Evolutionary conservation across 2,888 invertebrate species (phyloP), one percentile per base, ranked within the genome.

Genomic region (Ryuthela nishihirai): DNA sequence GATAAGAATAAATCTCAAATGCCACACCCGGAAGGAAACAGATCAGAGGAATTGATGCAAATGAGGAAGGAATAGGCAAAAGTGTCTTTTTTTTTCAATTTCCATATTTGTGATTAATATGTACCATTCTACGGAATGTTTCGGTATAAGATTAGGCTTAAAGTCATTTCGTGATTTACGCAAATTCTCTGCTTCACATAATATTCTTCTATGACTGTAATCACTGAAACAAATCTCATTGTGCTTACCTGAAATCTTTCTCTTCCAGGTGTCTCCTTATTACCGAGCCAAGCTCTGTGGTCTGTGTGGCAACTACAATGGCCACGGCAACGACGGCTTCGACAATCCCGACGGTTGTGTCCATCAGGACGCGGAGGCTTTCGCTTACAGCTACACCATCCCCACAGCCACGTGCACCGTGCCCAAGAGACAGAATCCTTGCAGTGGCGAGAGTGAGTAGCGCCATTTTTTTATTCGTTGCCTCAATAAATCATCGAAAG

Each of bases 301-400:
- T 36, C 52, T 69, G 15, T 69, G 69, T 55, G 69, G 69, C 9
- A 65, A 69, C 46, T 69, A 64, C 61, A 67, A 69, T 48, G 67
- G 66, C 17, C 67, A 69, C 54, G 43, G 50, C 26, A 45, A 62
- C 15, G 46, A 66, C 45, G 69, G 69, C 17, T 64, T 65, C 38
- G 45, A 45, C 7, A 64, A 62, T n/a, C 55, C 66, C 0, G 48
- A 62, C 1, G 65, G 67, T 3, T 65, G 66, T 29, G 44, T 56
- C n/a, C 62, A 64, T 32, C 43, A 47, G n/a, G 47, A 61, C 32
- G 49, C 34, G 4, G 41, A 44, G 7, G 54, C 52, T 7, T 67
- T 67, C 34, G 65, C 55, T 2, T 49, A 67, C 38, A 65, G 65
- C 35, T 67, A 60, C 36, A 50, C 54, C 17, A 53, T 67, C 10